Base-by-base conservation (phyloP, 2,888 invertebrate genomes). In the Ceriagrion tenellum region DNA sequence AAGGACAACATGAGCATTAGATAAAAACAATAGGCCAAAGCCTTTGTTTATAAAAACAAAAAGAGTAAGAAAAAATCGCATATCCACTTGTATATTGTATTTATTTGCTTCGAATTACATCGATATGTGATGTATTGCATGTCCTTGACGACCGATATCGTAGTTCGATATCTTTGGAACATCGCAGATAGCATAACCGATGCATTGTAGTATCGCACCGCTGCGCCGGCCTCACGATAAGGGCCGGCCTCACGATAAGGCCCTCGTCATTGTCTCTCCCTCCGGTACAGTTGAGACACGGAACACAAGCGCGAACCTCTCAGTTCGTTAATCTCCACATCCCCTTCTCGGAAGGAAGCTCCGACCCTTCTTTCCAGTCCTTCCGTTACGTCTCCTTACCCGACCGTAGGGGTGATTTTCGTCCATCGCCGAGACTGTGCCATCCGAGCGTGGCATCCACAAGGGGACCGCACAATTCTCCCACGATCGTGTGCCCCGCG, bases 391-490 rank as follows among this genome's bases (percentile, higher is more conserved):
- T 30, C 47, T 26, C 89, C 3, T 40, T 59, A 59, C 55, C 55
- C n/a, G n/a, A 20, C 30, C n/a, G 30, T 16, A n/a, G 23, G 12
- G 69, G n/a, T 63, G 26, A 91, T 59, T 69, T 91, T 23, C 90
- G 91, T 12, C 59, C 91, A 91, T 91, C 91, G 91, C 91, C 91
- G 30, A 59, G 91, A 63, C 91, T 63, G 30, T 40, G 59, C 91
- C 91, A 91, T 91, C 91, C 91, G 63, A 63, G 40, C 91, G 59
- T 91, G 59, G 26, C 91, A 91, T 88, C 88, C 88, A 88, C 88
- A 88, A 69, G 88, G 40, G 40, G 40, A 88, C 88, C 40, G 88
- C 88, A 47, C 88, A 47, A 23, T 88, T 88, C 88, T 88, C 88
- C 40, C 88, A 88, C 40, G 88, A 40, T 18, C 40, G 16, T 47